phyloP scores from a whole-genome alignment of 2,113 vertebrate species.

The Passer montanus region DNA sequence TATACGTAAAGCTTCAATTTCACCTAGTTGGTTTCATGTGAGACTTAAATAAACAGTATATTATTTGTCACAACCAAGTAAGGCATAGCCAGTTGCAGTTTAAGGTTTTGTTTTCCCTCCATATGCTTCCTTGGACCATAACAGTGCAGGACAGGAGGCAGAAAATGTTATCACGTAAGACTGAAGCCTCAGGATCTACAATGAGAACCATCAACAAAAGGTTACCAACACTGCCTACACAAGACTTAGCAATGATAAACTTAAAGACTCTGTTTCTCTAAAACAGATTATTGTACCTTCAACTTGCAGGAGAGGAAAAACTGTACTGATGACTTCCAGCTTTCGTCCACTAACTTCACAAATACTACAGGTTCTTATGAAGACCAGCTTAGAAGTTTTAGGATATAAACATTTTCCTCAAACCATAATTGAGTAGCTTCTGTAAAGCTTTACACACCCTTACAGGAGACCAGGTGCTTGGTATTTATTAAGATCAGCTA shows the following conservation, averaged over 20 bases:
- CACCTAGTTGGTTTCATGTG: background rate
- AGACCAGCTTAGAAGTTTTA: background rate
- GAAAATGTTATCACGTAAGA: background rate
- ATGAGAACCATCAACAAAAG: background rate
- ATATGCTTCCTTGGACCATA: background rate
- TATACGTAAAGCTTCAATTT: background rate
- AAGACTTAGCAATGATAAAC: background rate
- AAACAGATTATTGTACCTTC: background rate
- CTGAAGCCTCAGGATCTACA: background rate
- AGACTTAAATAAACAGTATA: background rate
- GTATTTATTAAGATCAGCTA: background rate
- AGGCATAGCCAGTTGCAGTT: background rate
- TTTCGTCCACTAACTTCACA: background rate
- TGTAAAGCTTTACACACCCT: background rate
- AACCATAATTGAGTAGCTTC: background rate
- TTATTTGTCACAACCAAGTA: background rate
- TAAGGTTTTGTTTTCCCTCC: background rate
- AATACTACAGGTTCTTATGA: background rate
- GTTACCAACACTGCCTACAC: background rate
- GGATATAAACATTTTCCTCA: background rate
- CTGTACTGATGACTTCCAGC: background rate
- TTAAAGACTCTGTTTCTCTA: background rate
- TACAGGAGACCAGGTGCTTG: background rate
- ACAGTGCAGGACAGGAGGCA: background rate
- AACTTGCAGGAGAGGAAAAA: background rate